Base-by-base conservation (phyloP, 37 sponge, comb jelly and placozoan species). In the Mnemiopsis leidyi region DNA sequence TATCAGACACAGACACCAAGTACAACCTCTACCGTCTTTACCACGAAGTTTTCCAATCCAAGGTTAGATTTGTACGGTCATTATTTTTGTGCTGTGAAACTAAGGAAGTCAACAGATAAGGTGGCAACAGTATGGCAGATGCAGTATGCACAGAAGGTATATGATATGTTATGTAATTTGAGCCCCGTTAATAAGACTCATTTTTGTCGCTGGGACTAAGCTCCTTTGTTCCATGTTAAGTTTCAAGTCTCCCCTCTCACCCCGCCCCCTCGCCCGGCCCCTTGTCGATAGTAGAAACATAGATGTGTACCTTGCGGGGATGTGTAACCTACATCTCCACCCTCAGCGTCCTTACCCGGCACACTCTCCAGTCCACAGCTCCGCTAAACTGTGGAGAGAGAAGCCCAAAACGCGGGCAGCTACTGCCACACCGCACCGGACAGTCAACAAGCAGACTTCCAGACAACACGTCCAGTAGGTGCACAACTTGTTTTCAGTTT, bases 1-100 rank as follows among this genome's bases (percentile, higher is more conserved):
- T 85, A 0, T 85, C 90, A 0, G 90, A 29, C 23, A 85, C 90
- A n/a, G 90, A 85, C 61, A 85, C 40, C 48, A 85, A 85, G 29
- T 33, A 85, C 32, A 85, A 85, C 48, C 61, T 85, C 28, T 85
- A 85, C 90, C 38, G 35, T 28, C 40, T 85, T 20, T 85, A 85
- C 48, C 33, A 21, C n/a, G 90, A 85, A 5, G 90, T 39, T 28
- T 85, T 85, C 61, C 33, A 85, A 28, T 23, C 39, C 2, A 85
- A 85, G 90, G 90, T 85, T 7, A 5, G 61, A 48, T 48, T 13
- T 18, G 61, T 48, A 18, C n/a, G n/a, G n/a, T n/a, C n/a, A n/a
- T n/a, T n/a, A n/a, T n/a, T n/a, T n/a, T n/a, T n/a, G n/a, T n/a
- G n/a, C n/a, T n/a, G n/a, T n/a, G n/a, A n/a, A n/a, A n/a, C n/a